Base-by-base conservation (phyloP, 2,797 vertebrate species). In the Fringilla coelebs region DNA sequence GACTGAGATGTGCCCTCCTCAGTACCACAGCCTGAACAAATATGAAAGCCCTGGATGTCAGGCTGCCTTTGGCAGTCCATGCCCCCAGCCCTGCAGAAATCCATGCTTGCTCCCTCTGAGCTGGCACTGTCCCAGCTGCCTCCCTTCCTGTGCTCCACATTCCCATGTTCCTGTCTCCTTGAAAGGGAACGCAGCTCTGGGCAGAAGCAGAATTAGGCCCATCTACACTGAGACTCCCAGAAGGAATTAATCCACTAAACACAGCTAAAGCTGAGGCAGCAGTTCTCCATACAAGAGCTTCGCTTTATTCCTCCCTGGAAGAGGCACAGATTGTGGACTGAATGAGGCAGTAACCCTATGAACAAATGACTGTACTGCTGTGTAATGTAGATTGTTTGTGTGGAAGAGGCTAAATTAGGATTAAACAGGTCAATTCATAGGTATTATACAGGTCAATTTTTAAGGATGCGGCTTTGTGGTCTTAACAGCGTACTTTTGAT, bases 11-110 rank as follows among this genome's bases (percentile, higher is more conserved):
- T 54, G 41, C 14, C 49, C 49, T 46, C 48, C 46, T 43, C 17
- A 15, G 73, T 25, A 28, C 5, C 5, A 4, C 62, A 81, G 34
- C 31, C 8, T 62, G 60, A 80, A 43, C 16, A 36, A 45, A 58
- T 1, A 34, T 1, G 31, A 73, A 66, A 4, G 31, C 11, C 54
- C 28, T 43, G 40, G 14, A 32, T 41, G 38, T 41, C 24, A 68
- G 43, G 32, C 17, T 81, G 28, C 21, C 38, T 54, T 28, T 10
- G 48, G 73, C 5, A 4, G 34, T 16, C 54, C 25, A 4, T 14
- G 51, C 34, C 5, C 3, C 58, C 62, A 76, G 54, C 7, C 20
- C n/a, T 34, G 38, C 51, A n/a, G 24, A 0, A 0, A 76, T 10
- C 28, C 58, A 63, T 0, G 0, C 20, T 28, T 40, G 41, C 57